phyloP scores from a whole-genome alignment of 2,797 vertebrate species.

The Oreochromis grahami region DNA sequence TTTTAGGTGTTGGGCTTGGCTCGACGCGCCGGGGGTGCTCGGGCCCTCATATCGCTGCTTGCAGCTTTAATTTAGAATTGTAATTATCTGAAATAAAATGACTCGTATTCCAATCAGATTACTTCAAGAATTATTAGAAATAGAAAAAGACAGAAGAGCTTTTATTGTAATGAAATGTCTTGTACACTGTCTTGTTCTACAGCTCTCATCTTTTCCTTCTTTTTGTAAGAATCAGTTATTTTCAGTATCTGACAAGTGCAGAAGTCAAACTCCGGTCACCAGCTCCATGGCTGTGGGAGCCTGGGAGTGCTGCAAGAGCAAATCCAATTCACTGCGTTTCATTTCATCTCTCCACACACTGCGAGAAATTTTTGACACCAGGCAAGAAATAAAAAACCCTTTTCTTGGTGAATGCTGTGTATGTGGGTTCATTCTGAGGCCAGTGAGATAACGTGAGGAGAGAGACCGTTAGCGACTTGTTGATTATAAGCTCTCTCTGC shows the following conservation, averaged over 20 bases:
- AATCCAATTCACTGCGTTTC: slow-evolving; percentile 63
- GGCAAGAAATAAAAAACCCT: background rate
- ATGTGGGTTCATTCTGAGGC: slow-evolving; percentile 50
- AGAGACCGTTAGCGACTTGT: background rate
- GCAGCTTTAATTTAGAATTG: no score
- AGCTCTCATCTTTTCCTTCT: slow-evolving; percentile 18
- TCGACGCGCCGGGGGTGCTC: no score
- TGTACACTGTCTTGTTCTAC: background rate
- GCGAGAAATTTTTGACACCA: slow-evolving; percentile 43
- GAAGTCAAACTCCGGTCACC: slow-evolving; percentile 77
- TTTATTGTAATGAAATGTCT: background rate
- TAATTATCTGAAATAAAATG: background rate
- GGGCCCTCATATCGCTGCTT: no score
- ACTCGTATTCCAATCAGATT: background rate
- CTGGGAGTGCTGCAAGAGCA: slow-evolving; percentile 34
- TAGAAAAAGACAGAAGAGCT: background rate
- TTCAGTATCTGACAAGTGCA: slow-evolving; percentile 55
- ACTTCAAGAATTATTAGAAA: background rate
- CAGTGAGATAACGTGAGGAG: slow-evolving; percentile 48
- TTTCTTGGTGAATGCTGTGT: slow-evolving; percentile 41
- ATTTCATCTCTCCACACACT: slow-evolving; percentile 51
- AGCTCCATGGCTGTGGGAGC: slow-evolving; percentile 45
- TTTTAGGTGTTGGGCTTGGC: no score
- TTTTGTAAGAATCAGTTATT: slow-evolving; percentile 57
- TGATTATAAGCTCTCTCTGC: background rate